phyloP scores from a whole-genome alignment of 2,113 vertebrate genomes.

The Pelusios castaneus region DNA sequence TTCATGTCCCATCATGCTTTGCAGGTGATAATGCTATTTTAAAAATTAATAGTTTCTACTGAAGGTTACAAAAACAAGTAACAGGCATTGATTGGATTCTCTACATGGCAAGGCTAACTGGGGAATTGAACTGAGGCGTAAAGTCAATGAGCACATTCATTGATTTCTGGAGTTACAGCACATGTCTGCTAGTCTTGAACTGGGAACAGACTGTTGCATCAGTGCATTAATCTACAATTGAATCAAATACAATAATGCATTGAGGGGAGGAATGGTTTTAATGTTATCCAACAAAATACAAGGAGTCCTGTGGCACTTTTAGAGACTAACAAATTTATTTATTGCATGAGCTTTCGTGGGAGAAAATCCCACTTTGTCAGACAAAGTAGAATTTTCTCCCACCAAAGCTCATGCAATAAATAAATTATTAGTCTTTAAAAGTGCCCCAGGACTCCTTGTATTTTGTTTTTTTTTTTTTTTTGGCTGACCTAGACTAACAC shows the following conservation, averaged over 20 bases:
- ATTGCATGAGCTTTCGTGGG: too few species aligned
- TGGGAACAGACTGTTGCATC: accelerated
- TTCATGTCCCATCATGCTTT: neutral
- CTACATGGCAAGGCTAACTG: neutral
- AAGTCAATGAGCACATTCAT: neutral
- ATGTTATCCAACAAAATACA: too few species aligned
- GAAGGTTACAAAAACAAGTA: accelerated
- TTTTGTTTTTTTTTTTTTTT: too few species aligned
- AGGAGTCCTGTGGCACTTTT: too few species aligned
- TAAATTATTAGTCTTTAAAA: too few species aligned
- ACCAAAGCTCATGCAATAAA: too few species aligned
- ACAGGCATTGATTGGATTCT: neutral
- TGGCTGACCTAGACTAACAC: too few species aligned
- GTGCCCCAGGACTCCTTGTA: too few species aligned
- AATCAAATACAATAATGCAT: neutral
- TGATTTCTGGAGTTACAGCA: neutral
- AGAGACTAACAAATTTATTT: too few species aligned
- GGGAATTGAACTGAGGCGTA: accelerated
- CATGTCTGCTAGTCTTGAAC: neutral
- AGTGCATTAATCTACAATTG: neutral
- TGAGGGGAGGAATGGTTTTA: neutral
- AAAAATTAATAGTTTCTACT: neutral
- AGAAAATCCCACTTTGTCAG: too few species aligned
- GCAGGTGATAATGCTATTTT: neutral
- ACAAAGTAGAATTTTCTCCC: too few species aligned